phyloP scores from a whole-genome alignment of 2,113 vertebrate genomes.

The Syngnathus floridae region DNA sequence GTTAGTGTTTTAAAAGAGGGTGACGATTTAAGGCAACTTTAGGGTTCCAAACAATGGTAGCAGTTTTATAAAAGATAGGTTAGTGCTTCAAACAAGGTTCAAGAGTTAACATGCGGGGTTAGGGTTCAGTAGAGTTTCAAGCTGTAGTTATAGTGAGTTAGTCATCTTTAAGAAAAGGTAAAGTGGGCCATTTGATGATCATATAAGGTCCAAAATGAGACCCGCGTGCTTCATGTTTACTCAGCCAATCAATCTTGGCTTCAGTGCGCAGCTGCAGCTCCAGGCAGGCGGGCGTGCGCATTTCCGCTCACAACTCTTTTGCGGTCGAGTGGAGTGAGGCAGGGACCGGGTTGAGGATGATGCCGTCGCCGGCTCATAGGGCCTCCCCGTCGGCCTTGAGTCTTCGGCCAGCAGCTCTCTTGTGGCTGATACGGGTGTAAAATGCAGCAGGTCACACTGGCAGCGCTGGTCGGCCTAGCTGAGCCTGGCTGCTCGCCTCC shows the following conservation, averaged over 20 bases:
- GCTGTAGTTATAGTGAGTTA: no score
- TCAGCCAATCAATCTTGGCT: no score
- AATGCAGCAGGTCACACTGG: constrained; percentile 37
- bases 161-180: no score
- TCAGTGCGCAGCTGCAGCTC: not conserved
- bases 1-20: no score
- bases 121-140: no score
- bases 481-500: constrained; percentile 41
- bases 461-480: constrained; percentile 43
- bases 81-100: no score
- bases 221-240: not conserved
- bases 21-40: no score
- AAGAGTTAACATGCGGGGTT: no score
- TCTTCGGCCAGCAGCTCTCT: constrained; percentile 13
- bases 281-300: not conserved
- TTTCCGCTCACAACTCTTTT: not conserved
- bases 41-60: no score
- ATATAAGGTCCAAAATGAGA: not conserved
- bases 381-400: constrained; percentile 29
- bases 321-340: constrained; percentile 23
- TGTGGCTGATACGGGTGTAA: constrained; percentile 22
- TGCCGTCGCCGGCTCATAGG: constrained; percentile 34
- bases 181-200: not conserved
- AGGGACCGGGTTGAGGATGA: constrained; percentile 29
- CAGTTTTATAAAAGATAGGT: no score